Conservation (phyloP, 2,113 vertebrate genomes). For the Brevimyrus niger region DNA sequence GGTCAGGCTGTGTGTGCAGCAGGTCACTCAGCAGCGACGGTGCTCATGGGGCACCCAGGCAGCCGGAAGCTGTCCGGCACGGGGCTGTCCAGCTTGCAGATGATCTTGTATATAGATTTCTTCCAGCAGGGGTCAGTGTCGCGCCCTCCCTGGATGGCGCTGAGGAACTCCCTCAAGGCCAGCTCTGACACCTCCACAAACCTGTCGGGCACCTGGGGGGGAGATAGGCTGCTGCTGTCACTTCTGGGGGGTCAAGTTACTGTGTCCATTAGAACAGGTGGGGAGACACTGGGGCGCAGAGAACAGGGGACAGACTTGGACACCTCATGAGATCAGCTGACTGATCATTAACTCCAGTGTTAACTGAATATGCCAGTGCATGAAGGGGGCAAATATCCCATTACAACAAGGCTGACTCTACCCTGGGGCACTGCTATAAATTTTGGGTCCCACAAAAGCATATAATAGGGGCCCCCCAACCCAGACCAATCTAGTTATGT, state of each 20-base stretch:
- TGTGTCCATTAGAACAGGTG: background rate
- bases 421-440: background rate
- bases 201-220: slow-evolving; percentile 85
- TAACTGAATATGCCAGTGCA: background rate
- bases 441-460: background rate
- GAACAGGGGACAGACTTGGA: background rate
- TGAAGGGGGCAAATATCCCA: background rate
- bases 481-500: background rate
- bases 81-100: slow-evolving; percentile 97
- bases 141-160: slow-evolving; percentile 94
- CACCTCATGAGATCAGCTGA: background rate
- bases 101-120: slow-evolving; percentile 99
- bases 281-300: background rate
- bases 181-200: slow-evolving; percentile 96
- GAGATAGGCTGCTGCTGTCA: background rate
- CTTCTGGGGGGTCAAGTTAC: background rate
- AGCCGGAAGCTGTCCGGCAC: slow-evolving; percentile 96
- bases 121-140: slow-evolving; percentile 99
- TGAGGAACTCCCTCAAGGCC: slow-evolving; percentile 93
- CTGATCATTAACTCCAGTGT: background rate
- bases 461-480: background rate
- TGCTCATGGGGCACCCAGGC: slow-evolving; percentile 90
- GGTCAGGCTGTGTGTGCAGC: background rate
- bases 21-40: slow-evolving; percentile 42
- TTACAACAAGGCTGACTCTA: background rate